Evolutionary conservation across 2,797 vertebrate genomes (phyloP), one percentile per base, ranked within the genome.

Genomic region (Ctenopoma kingsleyae): DNA sequence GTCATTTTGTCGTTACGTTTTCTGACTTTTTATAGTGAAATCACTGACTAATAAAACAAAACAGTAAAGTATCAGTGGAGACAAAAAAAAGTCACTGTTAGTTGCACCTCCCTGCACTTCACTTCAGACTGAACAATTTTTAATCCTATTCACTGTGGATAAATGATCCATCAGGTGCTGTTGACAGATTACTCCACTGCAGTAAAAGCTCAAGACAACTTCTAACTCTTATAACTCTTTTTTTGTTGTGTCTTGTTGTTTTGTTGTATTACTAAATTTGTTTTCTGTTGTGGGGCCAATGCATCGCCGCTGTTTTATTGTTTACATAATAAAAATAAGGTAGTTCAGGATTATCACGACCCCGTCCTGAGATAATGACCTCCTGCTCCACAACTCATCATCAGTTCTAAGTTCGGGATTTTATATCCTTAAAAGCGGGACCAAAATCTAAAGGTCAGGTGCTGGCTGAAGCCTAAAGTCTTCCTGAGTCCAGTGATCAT

Each of bases 401-500:
- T 40, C 27, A 64, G 8, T 19, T 64, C 15, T 32, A 30, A 30
- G 6, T 30, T 30, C 27, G 6, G 27, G 27, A 30, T 6, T 30
- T 27, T 27, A 27, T 27, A 27, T 27, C 25, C 25, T 27, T 4
- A 27, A 27, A 27, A 27, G 25, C 6, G 3, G 25, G 25, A 27
- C 27, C 1, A 6, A 30, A 30, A 30, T 30, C 6, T 30, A 12
- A 54, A 22, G 47, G 23, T 8, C 40, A 66, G 55, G 38, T 64
- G 64, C 11, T 72, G 38, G 52, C 22, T 65, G 16, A 75, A 49
- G 58, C 11, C 8, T 44, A 71, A 71, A 53, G 43, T 72, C 55
- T 56, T 49, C n/a, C 51, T 46, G 32, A 71, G 54, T 65, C 30
- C 20, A 65, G 36, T 57, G 67, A 32, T 56, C 51, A 57, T 58